Base-by-base conservation (phyloP, 2,797 vertebrate genomes). In the Pyrocephalus nanus region DNA sequence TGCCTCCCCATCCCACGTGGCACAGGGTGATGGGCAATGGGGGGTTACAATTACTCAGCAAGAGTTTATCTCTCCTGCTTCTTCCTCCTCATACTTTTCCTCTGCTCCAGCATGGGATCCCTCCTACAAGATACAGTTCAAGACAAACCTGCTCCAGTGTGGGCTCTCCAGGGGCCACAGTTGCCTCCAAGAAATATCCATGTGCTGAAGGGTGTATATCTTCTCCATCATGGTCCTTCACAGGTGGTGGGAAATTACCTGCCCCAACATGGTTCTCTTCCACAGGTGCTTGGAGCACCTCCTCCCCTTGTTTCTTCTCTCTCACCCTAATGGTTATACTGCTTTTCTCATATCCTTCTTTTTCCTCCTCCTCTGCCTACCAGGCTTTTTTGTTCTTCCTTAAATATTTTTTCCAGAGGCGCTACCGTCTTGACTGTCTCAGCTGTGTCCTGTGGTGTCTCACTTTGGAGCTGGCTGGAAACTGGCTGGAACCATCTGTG, bases 251-350 rank as follows among this genome's bases (percentile, higher is more conserved):
- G 55, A 34, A 77, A 81, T 65, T 15, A 47, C 7, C 27, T 74
- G 34, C 15, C 8, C 26, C 48, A 29, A 9, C 2, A 2, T 12
- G 43, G 27, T 29, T 54, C 30, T 79, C 10, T 69, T 13, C 6
- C 12, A 51, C 1, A 4, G 6, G 3, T 5, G 0, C 22, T 15
- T n/a, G 19, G 5, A 77, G 17, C 32, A 16, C 8, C 10, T 78
- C 11, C 17, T 29, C 4, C 30, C 11, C 6, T 34, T 73, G 13
- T 51, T 60, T 22, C 45, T 72, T 83, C 34, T 70, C 32, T 50
- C 32, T 50, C 42, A 47, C 25, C 16, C 48, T 20, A 7, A 27
- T 15, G 9, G 15, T 66, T 57, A 47, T 8, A 9, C 19, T 20
- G 23, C 23, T 62, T 1, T n/a, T 62, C 32, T 74, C 3, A 12